phyloP scores from a whole-genome alignment of 2,797 vertebrate species.

The Spinus olivaceus region DNA sequence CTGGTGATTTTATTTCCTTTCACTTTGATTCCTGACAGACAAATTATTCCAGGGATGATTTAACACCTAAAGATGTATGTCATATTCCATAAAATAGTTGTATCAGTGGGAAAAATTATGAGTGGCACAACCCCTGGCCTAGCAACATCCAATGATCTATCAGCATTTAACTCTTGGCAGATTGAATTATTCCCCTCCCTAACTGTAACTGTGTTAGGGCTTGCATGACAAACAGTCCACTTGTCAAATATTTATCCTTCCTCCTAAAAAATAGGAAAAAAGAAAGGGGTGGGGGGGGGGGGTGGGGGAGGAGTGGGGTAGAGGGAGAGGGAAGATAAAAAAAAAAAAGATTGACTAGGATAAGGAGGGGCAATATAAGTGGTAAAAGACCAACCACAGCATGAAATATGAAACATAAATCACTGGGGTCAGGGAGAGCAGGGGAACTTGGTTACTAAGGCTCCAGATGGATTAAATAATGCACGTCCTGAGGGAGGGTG shows the following conservation, averaged over 20 bases:
- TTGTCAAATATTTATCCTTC: conserved; percentile 71
- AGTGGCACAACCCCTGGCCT: conserved; percentile 48
- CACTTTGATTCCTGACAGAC: conserved; percentile 71
- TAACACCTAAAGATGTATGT: conserved; percentile 67
- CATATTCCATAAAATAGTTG: conserved; percentile 49
- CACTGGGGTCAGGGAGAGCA: conserved; percentile 56
- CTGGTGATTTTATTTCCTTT: conserved; percentile 75
- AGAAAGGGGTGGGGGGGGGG: accelerated
- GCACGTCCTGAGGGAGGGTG: conserved; percentile 60
- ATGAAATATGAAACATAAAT: conserved; percentile 68
- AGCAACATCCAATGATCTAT: conserved; percentile 62
- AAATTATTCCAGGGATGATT: conserved; percentile 68
- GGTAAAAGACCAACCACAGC: conserved; percentile 52
- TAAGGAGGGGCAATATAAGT: conserved; percentile 21
- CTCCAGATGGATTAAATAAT: conserved; percentile 74
- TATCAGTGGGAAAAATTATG: conserved; percentile 52
- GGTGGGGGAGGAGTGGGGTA: neutral
- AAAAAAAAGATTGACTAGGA: neutral
- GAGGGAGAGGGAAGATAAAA: neutral
- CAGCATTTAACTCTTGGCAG: conserved; percentile 51
- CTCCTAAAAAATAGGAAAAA: neutral
- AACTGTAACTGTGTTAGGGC: conserved; percentile 39
- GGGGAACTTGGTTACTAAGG: conserved; percentile 59
- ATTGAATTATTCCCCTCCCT: conserved; percentile 51
- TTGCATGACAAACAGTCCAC: conserved; percentile 59